Base-by-base conservation (phyloP, 2,888 invertebrate genomes). In the Tineola bisselliella region DNA sequence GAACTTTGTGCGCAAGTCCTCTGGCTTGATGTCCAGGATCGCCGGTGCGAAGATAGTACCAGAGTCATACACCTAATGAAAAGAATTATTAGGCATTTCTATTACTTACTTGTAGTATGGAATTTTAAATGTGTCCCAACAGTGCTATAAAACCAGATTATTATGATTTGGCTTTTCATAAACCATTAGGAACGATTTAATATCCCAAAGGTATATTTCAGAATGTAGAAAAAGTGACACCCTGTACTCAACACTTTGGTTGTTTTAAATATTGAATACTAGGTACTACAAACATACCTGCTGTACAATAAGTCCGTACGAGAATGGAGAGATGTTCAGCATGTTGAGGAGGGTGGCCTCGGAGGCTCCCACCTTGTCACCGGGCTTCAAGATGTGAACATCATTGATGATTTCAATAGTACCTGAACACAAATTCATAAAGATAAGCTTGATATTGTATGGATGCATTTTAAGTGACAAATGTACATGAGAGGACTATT, bases 381-480 rank as follows among this genome's bases (percentile, higher is more conserved):
- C 98, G 19, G 94, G 95, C 86, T 95, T 95, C 81, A 95, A 82
- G 78, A 95, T 95, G 79, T 95, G 94, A 61, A 96, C 95, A 87
- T 95, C 95, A 68, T 95, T 95, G 89, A 99, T 95, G 88, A 99
- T 99, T 97, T 99, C 99, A 93, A 99, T 99, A 67, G 98, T 98
- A 89, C 88, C 88, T 88, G 15, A 10, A 10, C 44, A 44, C n/a
- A 44, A n/a, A n/a, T n/a, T n/a, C n/a, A n/a, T n/a, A n/a, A n/a
- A n/a, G n/a, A n/a, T n/a, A n/a, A n/a, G n/a, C n/a, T n/a, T n/a
- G n/a, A n/a, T n/a, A n/a, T n/a, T n/a, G n/a, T n/a, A n/a, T n/a
- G n/a, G n/a, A n/a, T n/a, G n/a, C n/a, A n/a, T n/a, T n/a, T n/a
- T n/a, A n/a, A n/a, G n/a, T n/a, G n/a, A n/a, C n/a, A n/a, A n/a